A percentile compares a stretch with the other conserved stretches of the same genome.
phyloP scores from a whole-genome alignment of 2,113 vertebrate species.

The Melierax canorus region DNA sequence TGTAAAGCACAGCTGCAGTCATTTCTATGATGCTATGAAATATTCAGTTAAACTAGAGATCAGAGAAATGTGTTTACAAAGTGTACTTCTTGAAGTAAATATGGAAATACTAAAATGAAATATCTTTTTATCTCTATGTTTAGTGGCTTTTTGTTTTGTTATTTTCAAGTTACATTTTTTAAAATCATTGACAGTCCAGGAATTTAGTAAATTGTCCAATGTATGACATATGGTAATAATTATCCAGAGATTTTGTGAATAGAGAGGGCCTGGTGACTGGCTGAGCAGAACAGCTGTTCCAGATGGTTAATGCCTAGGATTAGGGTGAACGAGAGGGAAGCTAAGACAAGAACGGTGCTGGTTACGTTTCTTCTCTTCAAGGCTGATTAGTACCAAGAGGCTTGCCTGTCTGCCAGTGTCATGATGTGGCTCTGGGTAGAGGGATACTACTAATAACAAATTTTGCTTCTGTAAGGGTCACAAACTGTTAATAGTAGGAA shows the following conservation, averaged over 20 bases:
- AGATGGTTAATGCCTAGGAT: not conserved
- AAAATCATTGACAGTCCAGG: not conserved
- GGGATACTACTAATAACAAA: not conserved
- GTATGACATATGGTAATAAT: not conserved
- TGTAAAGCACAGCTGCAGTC: not conserved
- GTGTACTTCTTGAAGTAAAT: not conserved
- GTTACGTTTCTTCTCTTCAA: not conserved
- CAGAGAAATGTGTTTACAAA: not conserved
- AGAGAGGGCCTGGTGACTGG: not conserved
- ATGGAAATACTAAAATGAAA: not conserved
- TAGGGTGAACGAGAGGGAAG: not conserved
- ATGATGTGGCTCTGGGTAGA: not conserved
- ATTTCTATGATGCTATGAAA: constrained; percentile 16
- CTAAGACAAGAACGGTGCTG: not conserved
- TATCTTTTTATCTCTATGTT: not conserved
- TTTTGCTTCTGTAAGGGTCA: not conserved
- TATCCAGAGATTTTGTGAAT: not conserved
- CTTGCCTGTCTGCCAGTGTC: not conserved
- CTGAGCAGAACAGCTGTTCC: not conserved
- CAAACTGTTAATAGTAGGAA: not conserved
- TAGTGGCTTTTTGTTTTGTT: not conserved
- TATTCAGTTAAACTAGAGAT: not conserved
- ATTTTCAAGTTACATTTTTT: not conserved
- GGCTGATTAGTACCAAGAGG: not conserved
- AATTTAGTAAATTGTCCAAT: not conserved